Evolutionary conservation across 2,888 invertebrate genomes (phyloP).

Genomic region (Chrysolina americana): DNA sequence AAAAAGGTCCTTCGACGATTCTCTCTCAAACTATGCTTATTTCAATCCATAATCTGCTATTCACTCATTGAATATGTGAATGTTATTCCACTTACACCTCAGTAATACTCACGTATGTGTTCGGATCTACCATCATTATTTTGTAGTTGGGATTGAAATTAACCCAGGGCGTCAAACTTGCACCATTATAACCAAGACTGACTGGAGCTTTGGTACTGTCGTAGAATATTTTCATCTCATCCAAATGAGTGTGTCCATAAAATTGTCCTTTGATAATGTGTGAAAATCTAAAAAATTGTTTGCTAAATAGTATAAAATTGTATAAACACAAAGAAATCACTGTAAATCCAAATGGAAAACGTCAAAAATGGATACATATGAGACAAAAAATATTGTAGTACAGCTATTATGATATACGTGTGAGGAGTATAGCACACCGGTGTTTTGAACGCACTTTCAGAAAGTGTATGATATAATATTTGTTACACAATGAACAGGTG

Average conservation of each 20-base stretch:
- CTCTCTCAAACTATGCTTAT: too few species aligned
- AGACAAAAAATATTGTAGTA: too few species aligned
- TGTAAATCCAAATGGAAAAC: too few species aligned
- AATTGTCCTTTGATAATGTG: constrained; percentile 85
- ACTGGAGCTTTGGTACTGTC: constrained; percentile 72
- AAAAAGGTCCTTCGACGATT: too few species aligned
- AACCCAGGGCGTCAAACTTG: constrained; percentile 72
- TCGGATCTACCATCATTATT: constrained; percentile 60
- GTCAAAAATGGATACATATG: too few species aligned
- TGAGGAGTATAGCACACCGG: too few species aligned
- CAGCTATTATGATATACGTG: too few species aligned
- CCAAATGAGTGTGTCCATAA: constrained; percentile 87
- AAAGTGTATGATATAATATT: too few species aligned
- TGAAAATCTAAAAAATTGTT: constrained; percentile 74
- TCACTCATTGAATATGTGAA: too few species aligned
- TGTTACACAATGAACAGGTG: too few species aligned
- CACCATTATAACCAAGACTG: constrained; percentile 82
- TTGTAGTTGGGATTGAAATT: constrained; percentile 76
- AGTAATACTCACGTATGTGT: constrained; percentile 57
- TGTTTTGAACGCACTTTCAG: too few species aligned
- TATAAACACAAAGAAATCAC: constrained; percentile 73
- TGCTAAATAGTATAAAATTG: constrained; percentile 1
- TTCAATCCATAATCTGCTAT: too few species aligned
- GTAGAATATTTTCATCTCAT: constrained; percentile 83
- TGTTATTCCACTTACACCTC: neutral